Percentiles rank a stretch among this genome's conserved stretches.
Conservation (phyloP, 2,888 invertebrate genomes). For the Leptopterna dolabrata region DNA sequence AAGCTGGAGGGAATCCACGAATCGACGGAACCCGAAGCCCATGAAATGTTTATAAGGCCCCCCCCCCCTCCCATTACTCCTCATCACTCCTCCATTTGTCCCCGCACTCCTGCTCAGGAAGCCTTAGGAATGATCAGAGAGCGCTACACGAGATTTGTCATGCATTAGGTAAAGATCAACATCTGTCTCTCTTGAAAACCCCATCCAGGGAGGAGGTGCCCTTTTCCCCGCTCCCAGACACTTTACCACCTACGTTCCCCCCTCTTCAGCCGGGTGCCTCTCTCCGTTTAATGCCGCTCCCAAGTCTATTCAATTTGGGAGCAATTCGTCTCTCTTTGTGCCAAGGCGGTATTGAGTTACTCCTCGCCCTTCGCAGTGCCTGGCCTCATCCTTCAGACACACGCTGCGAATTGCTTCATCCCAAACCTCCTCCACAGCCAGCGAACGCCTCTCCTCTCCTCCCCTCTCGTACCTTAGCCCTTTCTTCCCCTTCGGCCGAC, state of each 20-base stretch:
- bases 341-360: conserved; percentile 54
- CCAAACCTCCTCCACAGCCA: background rate
- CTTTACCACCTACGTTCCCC: conserved; percentile 4
- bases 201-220: no score
- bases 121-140: conserved; percentile 20
- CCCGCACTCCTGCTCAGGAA: no score
- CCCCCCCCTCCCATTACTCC: no score
- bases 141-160: conserved; percentile 37
- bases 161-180: conserved; percentile 38
- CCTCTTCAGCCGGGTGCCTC: conserved; percentile 20
- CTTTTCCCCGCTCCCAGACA: background rate
- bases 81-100: no score
- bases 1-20: background rate
- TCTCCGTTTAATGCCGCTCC: conserved; percentile 54
- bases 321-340: conserved; percentile 60
- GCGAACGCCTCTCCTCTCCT: background rate
- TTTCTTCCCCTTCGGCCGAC: background rate
- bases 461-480: background rate
- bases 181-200: conserved; percentile 29
- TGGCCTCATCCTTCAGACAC: conserved; percentile 44
- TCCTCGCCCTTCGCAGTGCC: conserved; percentile 34
- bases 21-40: conserved; percentile 10
- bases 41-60: conserved; percentile 33
- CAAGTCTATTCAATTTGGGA: conserved; percentile 58
- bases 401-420: conserved; percentile 51